Base-by-base conservation (phyloP, 2,797 vertebrate species). In the Acrocephalus scirpaceus region DNA sequence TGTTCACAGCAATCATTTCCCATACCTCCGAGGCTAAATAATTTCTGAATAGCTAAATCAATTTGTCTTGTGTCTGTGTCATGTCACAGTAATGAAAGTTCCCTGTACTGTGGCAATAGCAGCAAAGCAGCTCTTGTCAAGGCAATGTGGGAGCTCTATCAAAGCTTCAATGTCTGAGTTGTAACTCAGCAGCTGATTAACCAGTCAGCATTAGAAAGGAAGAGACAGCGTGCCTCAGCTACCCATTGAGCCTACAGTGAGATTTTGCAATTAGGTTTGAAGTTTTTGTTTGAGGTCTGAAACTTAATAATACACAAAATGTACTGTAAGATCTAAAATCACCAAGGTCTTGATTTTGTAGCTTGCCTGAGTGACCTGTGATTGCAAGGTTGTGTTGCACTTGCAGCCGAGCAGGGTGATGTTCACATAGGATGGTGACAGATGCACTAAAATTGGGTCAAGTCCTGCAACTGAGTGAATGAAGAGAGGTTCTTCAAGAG, bases 241-340 rank as follows among this genome's bases (percentile, higher is more conserved):
- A 50, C 48, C 84, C 76, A 4, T 6, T 76, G 87, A 93, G 90
- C 75, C 70, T 70, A 17, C 51, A 78, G 73, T 72, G 82, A 72
- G 86, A 91, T 92, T 78, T 60, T 88, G 53, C 64, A 86, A 88
- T 95, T 47, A 81, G 56, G 36, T 42, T 71, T 65, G 74, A 79
- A 86, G 83, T 70, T 93, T 93, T 84, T 74, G 75, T 66, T 86
- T 92, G 73, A 92, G 91, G 92, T 90, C 91, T 94, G 90, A 73
- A 96, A 97, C 88, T 94, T 95, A 95, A 88, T 95, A 82, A 79
- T 95, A 90, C 86, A 95, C 74, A 89, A 48, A 95, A 95, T 92
- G 81, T 94, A 94, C 92, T 90, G 88, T 54, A 92, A 94, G 76
- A 92, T 93, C 90, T 79, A 82, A 95, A 95, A 96, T 94, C 91